These are phyloP conservation scores for Dinomys branickii DNA, from an alignment of 2,113 vertebrate species.

Conservation along the genomic window DNA sequence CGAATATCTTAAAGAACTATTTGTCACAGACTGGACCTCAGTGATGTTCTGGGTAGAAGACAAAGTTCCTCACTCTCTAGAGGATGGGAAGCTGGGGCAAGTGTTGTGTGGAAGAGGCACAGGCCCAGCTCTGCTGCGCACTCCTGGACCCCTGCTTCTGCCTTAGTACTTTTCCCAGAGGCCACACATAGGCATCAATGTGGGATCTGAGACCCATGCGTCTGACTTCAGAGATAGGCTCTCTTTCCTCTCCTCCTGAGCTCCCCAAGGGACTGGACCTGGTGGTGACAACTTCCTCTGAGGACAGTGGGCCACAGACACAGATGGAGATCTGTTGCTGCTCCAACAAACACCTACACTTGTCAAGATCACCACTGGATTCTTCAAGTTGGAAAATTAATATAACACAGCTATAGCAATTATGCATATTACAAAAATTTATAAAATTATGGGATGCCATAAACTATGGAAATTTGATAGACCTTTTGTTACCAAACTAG, in stretches of 20 bases:
- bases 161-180: not conserved
- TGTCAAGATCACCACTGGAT: rapidly evolving
- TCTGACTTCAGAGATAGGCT: rapidly evolving
- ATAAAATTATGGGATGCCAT: not conserved
- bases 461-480: not conserved
- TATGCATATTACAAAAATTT: not conserved
- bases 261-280: rapidly evolving
- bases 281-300: rapidly evolving
- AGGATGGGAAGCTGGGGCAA: rapidly evolving
- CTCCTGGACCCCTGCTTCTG: rapidly evolving
- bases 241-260: rapidly evolving
- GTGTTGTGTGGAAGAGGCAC: rapidly evolving
- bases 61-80: too few relatives aligned
- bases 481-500: not conserved
- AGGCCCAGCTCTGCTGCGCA: not conserved
- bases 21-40: not conserved
- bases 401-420: too few relatives aligned
- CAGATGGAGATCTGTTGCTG: rapidly evolving
- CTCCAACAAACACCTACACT: not conserved
- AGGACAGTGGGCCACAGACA: rapidly evolving
- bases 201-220: rapidly evolving
- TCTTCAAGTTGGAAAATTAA: not conserved
- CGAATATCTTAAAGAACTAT: not conserved
- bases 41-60: not conserved
- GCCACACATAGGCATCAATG: rapidly evolving